A percentile compares a stretch with the other conserved stretches of the same genome.
Evolutionary conservation across 2,888 invertebrate genomes (phyloP).

Genomic region (Cephus sareptanus): DNA sequence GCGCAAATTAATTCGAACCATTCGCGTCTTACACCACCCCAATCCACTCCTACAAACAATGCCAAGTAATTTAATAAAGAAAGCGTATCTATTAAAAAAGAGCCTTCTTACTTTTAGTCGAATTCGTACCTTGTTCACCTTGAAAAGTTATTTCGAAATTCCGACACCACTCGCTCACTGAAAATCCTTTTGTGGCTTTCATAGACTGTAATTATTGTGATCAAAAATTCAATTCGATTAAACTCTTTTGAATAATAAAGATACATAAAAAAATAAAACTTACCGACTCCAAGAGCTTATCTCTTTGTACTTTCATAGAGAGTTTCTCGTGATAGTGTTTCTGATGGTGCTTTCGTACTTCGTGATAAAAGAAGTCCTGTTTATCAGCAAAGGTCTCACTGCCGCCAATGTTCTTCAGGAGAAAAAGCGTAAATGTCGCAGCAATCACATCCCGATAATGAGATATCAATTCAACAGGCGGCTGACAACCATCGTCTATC

Average conservation of each 20-base stretch:
- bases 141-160: slow-evolving; percentile 93
- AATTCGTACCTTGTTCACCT: slow-evolving; percentile 85
- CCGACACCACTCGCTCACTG: slow-evolving; percentile 92
- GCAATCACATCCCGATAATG: slow-evolving; percentile 91
- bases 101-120: neutral
- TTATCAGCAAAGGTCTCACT: slow-evolving; percentile 91
- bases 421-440: slow-evolving; percentile 91
- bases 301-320: slow-evolving; percentile 82
- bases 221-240: neutral
- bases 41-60: slow-evolving; percentile 80
- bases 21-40: slow-evolving; percentile 93
- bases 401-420: slow-evolving; percentile 93
- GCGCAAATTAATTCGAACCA: slow-evolving; percentile 94
- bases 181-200: slow-evolving; percentile 87
- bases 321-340: slow-evolving; percentile 90
- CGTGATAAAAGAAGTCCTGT: slow-evolving; percentile 78
- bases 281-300: slow-evolving; percentile 83
- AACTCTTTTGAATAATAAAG: neutral
- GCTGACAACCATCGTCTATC: slow-evolving; percentile 92
- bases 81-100: slow-evolving; percentile 8
- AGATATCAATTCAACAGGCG: slow-evolving; percentile 83
- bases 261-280: slow-evolving; percentile 43
- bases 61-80: neutral
- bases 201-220: slow-evolving; percentile 69
- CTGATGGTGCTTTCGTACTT: slow-evolving; percentile 84